These are phyloP conservation scores for Hemicordylus capensis DNA, from an alignment of 2,113 vertebrate species.

Conservation along the genomic window DNA sequence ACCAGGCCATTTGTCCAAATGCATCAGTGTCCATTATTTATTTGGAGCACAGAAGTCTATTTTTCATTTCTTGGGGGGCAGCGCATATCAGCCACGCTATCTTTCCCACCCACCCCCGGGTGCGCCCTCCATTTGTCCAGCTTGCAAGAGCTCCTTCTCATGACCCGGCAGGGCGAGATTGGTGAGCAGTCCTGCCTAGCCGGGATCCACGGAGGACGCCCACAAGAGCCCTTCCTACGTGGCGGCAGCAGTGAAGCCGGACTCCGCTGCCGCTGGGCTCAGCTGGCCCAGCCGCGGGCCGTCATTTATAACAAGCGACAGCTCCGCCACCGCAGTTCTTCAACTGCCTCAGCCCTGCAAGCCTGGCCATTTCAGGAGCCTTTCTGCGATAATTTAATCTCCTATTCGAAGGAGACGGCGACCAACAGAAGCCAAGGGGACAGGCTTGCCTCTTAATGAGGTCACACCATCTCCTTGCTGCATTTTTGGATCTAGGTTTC, in stretches of 20 bases:
- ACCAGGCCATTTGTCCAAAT: background rate
- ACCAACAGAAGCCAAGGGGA: background rate
- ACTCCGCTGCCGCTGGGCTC: background rate
- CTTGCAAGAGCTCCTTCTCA: background rate
- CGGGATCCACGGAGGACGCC: conserved; percentile 37
- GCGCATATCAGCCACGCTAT: background rate
- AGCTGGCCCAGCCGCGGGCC: background rate
- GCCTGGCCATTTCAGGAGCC: background rate
- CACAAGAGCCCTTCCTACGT: conserved; percentile 12
- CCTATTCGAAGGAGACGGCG: background rate
- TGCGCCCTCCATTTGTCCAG: conserved; percentile 2
- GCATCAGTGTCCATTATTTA: background rate
- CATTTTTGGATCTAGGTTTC: fast-evolving
- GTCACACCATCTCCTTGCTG: fast-evolving
- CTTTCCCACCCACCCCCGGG: background rate
- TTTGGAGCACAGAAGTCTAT: background rate
- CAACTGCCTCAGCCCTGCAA: background rate
- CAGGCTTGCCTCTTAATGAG: fast-evolving
- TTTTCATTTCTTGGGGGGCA: background rate
- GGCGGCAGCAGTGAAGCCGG: background rate
- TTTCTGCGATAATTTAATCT: conserved; percentile 14
- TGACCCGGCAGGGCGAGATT: background rate
- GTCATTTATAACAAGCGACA: conserved; percentile 38
- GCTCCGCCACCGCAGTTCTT: conserved; percentile 1
- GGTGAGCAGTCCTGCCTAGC: background rate